Evolutionary conservation across 2,797 vertebrate genomes (phyloP), one percentile per base, ranked within the genome.

Genomic region (Chaetodon trifasciatus): DNA sequence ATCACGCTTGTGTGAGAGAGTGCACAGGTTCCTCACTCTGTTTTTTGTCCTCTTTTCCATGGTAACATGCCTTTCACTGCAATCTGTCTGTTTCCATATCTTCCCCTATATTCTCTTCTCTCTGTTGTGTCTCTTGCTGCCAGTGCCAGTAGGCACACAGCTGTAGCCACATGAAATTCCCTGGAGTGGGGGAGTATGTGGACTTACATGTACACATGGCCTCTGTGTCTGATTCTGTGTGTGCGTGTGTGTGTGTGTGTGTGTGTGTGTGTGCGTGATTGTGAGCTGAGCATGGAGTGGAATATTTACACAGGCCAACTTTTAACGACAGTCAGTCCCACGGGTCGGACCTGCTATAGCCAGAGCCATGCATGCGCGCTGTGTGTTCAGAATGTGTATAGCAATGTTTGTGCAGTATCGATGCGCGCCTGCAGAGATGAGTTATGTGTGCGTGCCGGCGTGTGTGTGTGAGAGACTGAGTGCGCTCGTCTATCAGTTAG

Each of bases 161-260:
- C 90, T 92, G 92, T 77, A 92, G 88, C 89, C 88, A 87, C 84
- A 91, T 84, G 74, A 87, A 89, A 88, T 83, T 80, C 91, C 87
- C 88, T 32, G 63, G 77, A 91, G 91, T 81, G 83, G 57, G 79
- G 84, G 83, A 78, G 79, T 82, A 68, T 79, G 84, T 81, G 85
- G 83, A 88, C 82, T 79, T 84, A 77, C 76, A 82, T 81, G 70
- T 74, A 84, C 86, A 88, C 84, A 79, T 73, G 42, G 78, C 63
- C 66, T 65, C 32, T 88, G 70, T 60, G 74, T 83, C 67, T 78
- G 23, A 71, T 52, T 74, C 24, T 79, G 50, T 61, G 53, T 53
- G 24, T 64, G 68, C 74, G 70, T 49, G 76, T 82, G 83, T 78
- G 44, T 53, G 24, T 64, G 68, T 76, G 70, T 49, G 76, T 75